These are phyloP conservation scores for Drosophila lutescens DNA, from an alignment of 2,888 invertebrate genomes.

Conservation along the genomic window DNA sequence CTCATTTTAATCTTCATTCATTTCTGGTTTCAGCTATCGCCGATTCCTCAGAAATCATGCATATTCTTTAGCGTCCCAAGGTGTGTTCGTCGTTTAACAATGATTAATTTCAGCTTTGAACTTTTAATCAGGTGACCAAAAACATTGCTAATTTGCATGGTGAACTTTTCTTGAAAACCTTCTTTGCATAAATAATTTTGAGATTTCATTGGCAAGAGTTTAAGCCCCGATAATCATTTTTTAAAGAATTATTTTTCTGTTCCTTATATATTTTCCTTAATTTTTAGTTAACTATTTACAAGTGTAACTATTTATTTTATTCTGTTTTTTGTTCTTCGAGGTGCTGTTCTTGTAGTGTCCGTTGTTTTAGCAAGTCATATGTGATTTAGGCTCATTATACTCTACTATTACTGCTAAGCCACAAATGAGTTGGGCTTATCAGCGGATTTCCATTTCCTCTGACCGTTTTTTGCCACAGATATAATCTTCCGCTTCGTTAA, in stretches of 20 bases:
- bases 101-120: slow-evolving; percentile 18
- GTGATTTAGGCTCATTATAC: slow-evolving; percentile 36
- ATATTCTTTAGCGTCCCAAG: slow-evolving; percentile 17
- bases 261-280: too few species aligned
- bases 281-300: neutral
- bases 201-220: neutral
- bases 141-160: slow-evolving; percentile 14
- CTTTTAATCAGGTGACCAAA: slow-evolving; percentile 10
- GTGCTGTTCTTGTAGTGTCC: too few species aligned
- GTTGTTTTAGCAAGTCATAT: slow-evolving; percentile 18
- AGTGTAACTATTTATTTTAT: too few species aligned
- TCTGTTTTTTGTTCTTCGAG: too few species aligned
- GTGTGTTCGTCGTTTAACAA: neutral
- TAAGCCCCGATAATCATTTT: neutral
- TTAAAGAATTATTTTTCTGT: neutral
- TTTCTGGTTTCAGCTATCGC: slow-evolving; percentile 6
- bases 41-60: slow-evolving; percentile 15
- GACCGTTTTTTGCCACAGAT: slow-evolving; percentile 26
- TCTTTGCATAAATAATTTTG: slow-evolving; percentile 8
- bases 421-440: slow-evolving; percentile 38
- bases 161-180: neutral
- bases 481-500: slow-evolving; percentile 45
- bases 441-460: slow-evolving; percentile 39
- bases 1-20: slow-evolving; percentile 23
- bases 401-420: slow-evolving; percentile 5